These are phyloP conservation scores for Rhagoletis pomonella DNA, from an alignment of 1,140 invertebrate species.

Conservation along the genomic window DNA sequence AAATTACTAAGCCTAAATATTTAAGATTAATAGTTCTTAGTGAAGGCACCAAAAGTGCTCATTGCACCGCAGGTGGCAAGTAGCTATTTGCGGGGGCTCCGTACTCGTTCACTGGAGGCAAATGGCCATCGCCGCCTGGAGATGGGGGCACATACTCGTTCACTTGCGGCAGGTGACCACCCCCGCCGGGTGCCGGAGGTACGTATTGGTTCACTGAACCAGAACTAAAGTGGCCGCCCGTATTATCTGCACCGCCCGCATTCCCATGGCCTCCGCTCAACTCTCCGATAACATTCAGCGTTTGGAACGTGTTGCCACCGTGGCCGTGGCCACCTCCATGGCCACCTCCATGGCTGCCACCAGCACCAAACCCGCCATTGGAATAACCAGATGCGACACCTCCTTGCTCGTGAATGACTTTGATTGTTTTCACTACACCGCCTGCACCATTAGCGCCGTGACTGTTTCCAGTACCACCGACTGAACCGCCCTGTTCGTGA, in stretches of 20 bases:
- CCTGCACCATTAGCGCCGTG: neutral
- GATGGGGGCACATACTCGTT: neutral
- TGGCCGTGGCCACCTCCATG: neutral
- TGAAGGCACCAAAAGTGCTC: too few relatives aligned
- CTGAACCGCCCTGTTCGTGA: constrained; percentile 53
- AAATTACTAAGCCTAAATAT: too few relatives aligned
- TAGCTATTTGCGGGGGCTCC: too few relatives aligned
- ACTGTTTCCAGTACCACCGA: constrained; percentile 48
- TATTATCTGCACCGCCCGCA: too few relatives aligned
- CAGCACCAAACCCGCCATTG: constrained; percentile 44
- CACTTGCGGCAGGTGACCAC: neutral
- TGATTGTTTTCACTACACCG: constrained; percentile 58
- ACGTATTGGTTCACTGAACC: neutral
- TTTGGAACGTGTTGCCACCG: neutral
- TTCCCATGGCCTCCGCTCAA: too few relatives aligned
- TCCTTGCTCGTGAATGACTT: constrained; percentile 57
- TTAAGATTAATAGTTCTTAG: too few relatives aligned
- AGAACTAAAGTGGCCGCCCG: too few relatives aligned
- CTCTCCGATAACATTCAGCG: too few relatives aligned
- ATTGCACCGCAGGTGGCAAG: too few relatives aligned
- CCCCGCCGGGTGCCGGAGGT: too few relatives aligned
- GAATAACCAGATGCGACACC: neutral
- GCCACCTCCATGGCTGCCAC: neutral
- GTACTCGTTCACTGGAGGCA: too few relatives aligned
- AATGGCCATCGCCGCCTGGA: too few relatives aligned